Base-by-base conservation (phyloP, 2,113 vertebrate species). In the Pachycephala philippinensis region DNA sequence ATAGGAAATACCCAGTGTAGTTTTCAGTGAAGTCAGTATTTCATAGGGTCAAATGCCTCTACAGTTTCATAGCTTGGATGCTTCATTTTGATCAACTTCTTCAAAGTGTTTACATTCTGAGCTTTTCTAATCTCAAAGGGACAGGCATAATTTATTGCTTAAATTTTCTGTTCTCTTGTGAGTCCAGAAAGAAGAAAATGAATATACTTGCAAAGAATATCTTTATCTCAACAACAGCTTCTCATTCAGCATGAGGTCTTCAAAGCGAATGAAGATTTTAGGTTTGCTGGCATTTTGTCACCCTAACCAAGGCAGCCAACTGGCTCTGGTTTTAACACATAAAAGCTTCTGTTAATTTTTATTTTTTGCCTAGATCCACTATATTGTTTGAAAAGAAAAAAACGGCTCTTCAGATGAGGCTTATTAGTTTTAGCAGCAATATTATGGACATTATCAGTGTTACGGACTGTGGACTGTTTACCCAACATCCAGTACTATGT, bases 171-270 rank as follows among this genome's bases (percentile, higher is more conserved):
- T 78, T 95, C 61, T 89, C 33, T 66, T n/a, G 42, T 72, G 42
- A 85, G 74, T 76, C 50, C 85, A 92, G 72, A 72, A 89, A 90
- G 66, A 65, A 72, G 22, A 93, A 96, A 70, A 96, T 9, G 2
- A 90, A 92, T 94, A 89, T 54, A 26, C 50, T 91, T 85, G 24
- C 19, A 59, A 69, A 89, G 54, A 95, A 13, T 50, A 80, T 93
- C 92, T 92, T 72, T 88, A 63, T 90, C 87, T 93, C 81, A 85
- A 93, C 91, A 93, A 97, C 96, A 96, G 97, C 96, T 97, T 97
- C 95, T 81, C 80, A 92, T 97, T 97, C 97, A 97, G 97, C 96
- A 96, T 97, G 96, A 96, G 94, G 97, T 97, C 97, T 92, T 88
- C 84, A 88, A 96, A 95, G 91, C 76, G 84, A 97, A 93, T 47